Base-by-base conservation (phyloP, 2,113 vertebrate species). In the Myiopsitta monachus region DNA sequence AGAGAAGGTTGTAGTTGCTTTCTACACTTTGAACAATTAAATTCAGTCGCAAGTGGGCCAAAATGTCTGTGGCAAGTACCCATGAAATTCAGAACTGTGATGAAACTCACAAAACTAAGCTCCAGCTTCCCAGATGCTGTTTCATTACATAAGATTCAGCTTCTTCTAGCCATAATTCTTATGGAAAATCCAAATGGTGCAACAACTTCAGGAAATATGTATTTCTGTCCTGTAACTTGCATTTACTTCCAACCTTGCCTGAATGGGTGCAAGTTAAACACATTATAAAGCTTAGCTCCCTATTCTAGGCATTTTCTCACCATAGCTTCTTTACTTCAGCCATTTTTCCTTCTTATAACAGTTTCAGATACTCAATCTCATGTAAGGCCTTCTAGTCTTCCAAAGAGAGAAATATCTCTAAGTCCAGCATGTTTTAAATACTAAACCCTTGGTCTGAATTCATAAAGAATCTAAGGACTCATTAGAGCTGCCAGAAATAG, bases 91-190 rank as follows among this genome's bases (percentile, higher is more conserved):
- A 55, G 28, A 78, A 63, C 43, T 67, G 7, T 69, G 26, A 38
- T 36, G 13, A 90, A 86, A 80, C 26, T 57, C 52, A 57, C 12
- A 43, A 14, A 82, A 47, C 36, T 39, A 61, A 66, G 3, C 10
- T 68, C 39, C 47, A 49, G 17, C 19, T 1, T 0, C 12, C 14
- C 30, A 74, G 9, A 39, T 30, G 8, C 18, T 18, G 1, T 7
- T 47, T 54, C n/a, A 15, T 52, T 73, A 47, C 10, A 47, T 54
- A 75, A 46, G 2, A 78, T 38, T 90, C 19, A 46, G 22, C 4
- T 64, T 41, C 3, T 64, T 54, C 7, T 5, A 39, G 5, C 11
- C 8, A 13, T 51, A 59, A 28, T 76, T 61, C 5, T 54, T 72
- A 27, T 1, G 10, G 16, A 75, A 87, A 63, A 24, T 51, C 12